These are phyloP conservation scores for Sebastes matsubarae DNA, from an alignment of 2,797 vertebrate genomes.

Conservation along the genomic window DNA sequence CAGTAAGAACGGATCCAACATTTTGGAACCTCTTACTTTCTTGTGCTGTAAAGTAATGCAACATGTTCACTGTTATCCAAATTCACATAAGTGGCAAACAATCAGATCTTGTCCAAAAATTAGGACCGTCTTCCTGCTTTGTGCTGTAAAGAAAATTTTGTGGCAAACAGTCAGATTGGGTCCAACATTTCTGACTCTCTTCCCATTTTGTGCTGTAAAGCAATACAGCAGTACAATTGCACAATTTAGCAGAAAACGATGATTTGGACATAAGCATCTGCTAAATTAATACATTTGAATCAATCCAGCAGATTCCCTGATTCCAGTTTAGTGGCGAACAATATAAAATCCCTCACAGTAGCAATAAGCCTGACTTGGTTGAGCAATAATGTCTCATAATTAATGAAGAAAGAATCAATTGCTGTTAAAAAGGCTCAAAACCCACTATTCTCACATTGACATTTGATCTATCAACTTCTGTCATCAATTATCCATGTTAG, in stretches of 20 bases:
- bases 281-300: neutral
- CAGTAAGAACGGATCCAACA: neutral
- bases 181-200: neutral
- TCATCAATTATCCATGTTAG: slow-evolving; percentile 23
- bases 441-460: neutral
- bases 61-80: no score
- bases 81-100: no score
- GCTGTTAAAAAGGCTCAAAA: neutral
- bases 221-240: neutral
- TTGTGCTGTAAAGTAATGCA: neutral
- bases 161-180: neutral
- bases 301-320: neutral
- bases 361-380: neutral
- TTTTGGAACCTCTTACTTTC: neutral
- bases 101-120: no score
- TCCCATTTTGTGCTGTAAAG: neutral
- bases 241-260: neutral
- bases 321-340: neutral
- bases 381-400: neutral
- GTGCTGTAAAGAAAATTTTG: neutral
- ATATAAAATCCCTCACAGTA: neutral
- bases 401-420: neutral
- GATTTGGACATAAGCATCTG: neutral
- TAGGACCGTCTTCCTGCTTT: no score
- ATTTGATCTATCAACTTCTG: neutral